Percentiles rank a stretch among this genome's conserved stretches.
Conservation (phyloP, 2,113 vertebrate genomes). For the Siniperca chuatsi region DNA sequence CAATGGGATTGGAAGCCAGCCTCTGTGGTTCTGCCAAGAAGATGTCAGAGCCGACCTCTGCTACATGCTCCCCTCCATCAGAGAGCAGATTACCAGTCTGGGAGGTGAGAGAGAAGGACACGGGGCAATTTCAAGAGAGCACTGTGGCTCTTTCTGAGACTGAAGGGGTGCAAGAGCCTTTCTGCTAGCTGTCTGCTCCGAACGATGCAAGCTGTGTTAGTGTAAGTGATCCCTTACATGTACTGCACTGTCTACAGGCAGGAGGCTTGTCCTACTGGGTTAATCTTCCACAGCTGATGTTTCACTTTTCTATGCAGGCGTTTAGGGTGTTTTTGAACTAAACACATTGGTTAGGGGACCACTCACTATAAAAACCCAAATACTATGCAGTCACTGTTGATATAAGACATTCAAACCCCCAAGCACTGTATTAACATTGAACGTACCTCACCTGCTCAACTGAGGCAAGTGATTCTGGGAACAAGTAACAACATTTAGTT, state of each 20-base stretch:
- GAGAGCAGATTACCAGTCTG: slow-evolving; percentile 70
- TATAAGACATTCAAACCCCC: background rate
- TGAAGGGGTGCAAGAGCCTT: slow-evolving; percentile 48
- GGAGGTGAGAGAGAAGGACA: slow-evolving; percentile 61
- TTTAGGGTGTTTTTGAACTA: background rate
- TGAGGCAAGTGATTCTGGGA: background rate
- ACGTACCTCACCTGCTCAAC: background rate
- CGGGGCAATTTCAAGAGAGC: slow-evolving; percentile 57
- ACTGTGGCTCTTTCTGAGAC: slow-evolving; percentile 58
- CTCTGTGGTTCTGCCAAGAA: slow-evolving; percentile 65
- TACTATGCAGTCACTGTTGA: background rate
- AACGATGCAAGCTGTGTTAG: slow-evolving; percentile 49
- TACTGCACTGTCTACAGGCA: slow-evolving; percentile 43
- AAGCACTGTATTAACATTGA: background rate
- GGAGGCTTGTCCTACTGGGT: slow-evolving; percentile 43
- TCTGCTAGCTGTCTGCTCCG: slow-evolving; percentile 59
- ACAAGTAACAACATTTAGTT: background rate
- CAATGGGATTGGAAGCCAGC: slow-evolving; percentile 66
- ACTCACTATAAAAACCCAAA: slow-evolving; percentile 24
- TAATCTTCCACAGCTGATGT: slow-evolving; percentile 30
- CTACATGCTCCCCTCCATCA: slow-evolving; percentile 66
- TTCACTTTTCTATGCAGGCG: slow-evolving; percentile 32
- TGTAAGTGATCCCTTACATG: slow-evolving; percentile 56
- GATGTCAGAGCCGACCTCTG: slow-evolving; percentile 67
- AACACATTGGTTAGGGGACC: background rate